Evolutionary conservation across 1,140 invertebrate genomes (phyloP).

Genomic region (Periplaneta americana): DNA sequence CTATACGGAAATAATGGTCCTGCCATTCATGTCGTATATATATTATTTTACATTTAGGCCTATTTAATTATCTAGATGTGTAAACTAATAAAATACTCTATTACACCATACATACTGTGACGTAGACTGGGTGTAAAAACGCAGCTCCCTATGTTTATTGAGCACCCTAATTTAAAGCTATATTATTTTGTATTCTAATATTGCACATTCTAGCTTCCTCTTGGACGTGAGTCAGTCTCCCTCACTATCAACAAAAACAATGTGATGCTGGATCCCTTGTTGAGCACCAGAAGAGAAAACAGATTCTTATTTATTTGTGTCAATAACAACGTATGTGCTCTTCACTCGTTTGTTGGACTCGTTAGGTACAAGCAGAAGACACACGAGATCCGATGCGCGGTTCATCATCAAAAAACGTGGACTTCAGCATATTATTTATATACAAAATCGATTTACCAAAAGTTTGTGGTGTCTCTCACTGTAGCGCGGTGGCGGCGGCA

Average conservation of each 20-base stretch:
- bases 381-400: not conserved
- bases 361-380: not conserved
- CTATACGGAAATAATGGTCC: conserved; percentile 18
- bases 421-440: not conserved
- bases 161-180: conserved; percentile 24
- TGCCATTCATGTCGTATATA: conserved; percentile 15
- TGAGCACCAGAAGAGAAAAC: conserved; percentile 14
- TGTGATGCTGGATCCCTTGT: conserved; percentile 1
- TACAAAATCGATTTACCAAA: not conserved
- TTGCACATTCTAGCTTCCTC: conserved; percentile 22
- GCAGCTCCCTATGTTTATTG: conserved; percentile 18
- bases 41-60: conserved; percentile 22
- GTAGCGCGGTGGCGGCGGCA: not conserved
- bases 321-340: conserved; percentile 2
- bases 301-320: conserved; percentile 5
- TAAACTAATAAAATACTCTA: conserved; percentile 21
- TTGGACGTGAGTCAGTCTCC: not conserved
- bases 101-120: conserved; percentile 15
- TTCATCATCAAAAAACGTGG: not conserved
- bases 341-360: not conserved
- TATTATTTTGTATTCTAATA: conserved; percentile 17
- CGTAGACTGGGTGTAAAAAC: conserved; percentile 13
- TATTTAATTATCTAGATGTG: conserved; percentile 18
- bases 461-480: not conserved
- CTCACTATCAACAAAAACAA: conserved; percentile 11